phyloP scores from a whole-genome alignment of 2,888 invertebrate genomes.

The Molanna angustata region DNA sequence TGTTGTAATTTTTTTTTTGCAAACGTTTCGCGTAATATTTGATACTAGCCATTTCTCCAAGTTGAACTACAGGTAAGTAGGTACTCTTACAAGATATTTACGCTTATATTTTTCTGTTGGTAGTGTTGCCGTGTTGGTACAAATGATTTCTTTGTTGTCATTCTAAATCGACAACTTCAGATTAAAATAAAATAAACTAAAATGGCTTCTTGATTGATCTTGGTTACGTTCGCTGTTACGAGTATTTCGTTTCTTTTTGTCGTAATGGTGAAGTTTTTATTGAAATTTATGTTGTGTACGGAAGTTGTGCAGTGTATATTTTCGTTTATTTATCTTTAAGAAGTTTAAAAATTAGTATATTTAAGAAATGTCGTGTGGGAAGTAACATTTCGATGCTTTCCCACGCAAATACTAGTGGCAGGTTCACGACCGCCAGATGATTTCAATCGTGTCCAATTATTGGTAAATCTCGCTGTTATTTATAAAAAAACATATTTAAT shows the following conservation, averaged over 20 bases:
- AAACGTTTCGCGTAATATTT: too few species aligned
- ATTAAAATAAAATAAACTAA: conserved; percentile 17
- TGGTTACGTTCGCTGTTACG: conserved; percentile 22
- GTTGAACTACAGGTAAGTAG: too few species aligned
- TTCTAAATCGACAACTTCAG: conserved; percentile 11
- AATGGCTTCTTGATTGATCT: conserved; percentile 18
- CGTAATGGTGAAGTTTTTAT: neutral
- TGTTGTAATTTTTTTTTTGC: too few species aligned
- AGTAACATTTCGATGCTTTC: conserved; percentile 21
- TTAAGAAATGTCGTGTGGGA: conserved; percentile 12
- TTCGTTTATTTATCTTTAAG: too few species aligned
- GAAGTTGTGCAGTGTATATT: neutral
- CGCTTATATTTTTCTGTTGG: too few species aligned
- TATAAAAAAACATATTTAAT: too few species aligned
- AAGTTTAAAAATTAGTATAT: neutral
- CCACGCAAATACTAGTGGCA: conserved; percentile 29
- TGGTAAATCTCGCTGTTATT: too few species aligned
- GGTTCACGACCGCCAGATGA: conserved; percentile 27
- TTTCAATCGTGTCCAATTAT: conserved; percentile 22
- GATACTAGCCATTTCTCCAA: too few species aligned
- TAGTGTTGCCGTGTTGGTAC: conserved; percentile 5
- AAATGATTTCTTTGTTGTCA: neutral
- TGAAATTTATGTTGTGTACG: neutral
- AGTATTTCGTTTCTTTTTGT: too few species aligned
- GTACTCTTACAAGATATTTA: too few species aligned